phyloP scores from a whole-genome alignment of 2,113 vertebrate species.

The Macroglossus sobrinus region DNA sequence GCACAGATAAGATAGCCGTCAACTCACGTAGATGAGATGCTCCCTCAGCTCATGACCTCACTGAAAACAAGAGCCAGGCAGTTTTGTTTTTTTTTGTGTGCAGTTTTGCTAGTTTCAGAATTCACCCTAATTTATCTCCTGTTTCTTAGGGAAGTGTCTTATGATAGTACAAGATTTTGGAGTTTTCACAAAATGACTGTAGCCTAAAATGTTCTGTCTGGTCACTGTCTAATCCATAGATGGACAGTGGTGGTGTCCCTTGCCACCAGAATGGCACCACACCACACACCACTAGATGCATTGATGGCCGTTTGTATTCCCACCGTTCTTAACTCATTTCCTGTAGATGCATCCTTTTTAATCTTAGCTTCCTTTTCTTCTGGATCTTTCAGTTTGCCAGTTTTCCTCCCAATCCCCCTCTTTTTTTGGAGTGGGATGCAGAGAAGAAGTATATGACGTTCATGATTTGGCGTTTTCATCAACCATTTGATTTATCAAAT shows the following conservation, averaged over 20 bases:
- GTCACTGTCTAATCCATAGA: not conserved
- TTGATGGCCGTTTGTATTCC: accelerated
- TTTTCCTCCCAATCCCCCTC: not conserved
- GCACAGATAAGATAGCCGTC: slow-evolving; percentile 57
- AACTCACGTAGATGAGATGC: not conserved
- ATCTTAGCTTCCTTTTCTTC: not conserved
- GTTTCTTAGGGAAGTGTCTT: not conserved
- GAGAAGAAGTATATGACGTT: not conserved
- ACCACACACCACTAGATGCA: not conserved
- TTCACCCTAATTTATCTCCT: not conserved
- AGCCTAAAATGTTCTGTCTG: not conserved
- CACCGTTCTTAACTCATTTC: not conserved
- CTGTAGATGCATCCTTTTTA: not conserved
- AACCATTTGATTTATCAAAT: not conserved
- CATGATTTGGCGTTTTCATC: not conserved
- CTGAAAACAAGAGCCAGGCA: not conserved
- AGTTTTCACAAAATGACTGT: not conserved
- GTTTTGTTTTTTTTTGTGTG: not conserved
- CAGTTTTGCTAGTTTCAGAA: slow-evolving; percentile 18
- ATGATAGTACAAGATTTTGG: not conserved
- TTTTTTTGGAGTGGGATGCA: too few relatives aligned
- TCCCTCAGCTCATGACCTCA: not conserved
- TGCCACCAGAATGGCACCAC: not conserved
- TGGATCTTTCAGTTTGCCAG: not conserved
- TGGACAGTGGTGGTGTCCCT: not conserved